These are phyloP conservation scores for Myxocyprinus asiaticus DNA, from an alignment of 2,113 vertebrate genomes.

Conservation along the genomic window DNA sequence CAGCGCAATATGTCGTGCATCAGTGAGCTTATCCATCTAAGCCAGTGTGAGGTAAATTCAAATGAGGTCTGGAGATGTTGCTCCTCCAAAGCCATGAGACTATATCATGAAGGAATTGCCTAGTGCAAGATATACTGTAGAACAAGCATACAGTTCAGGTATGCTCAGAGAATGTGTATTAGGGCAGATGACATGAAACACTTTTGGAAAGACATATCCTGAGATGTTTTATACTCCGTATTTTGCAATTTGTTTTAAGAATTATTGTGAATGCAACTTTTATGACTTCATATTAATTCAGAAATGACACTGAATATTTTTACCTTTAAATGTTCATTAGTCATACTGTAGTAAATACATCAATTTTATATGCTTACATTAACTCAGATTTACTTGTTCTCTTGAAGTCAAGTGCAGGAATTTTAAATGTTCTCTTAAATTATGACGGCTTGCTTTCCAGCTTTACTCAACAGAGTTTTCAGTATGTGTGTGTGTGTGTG, in stretches of 20 bases:
- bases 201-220: neutral
- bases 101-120: conserved; percentile 2
- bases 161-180: neutral
- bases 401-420: neutral
- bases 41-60: conserved; percentile 31
- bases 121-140: neutral
- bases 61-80: conserved; percentile 21
- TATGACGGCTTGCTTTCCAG: neutral
- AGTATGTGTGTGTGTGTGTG: too few relatives aligned
- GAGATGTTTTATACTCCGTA: too few relatives aligned
- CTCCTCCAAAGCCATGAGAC: conserved; percentile 20
- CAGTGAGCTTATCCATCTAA: conserved; percentile 34
- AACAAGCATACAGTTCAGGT: neutral
- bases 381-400: neutral
- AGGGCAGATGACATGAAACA: neutral
- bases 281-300: too few relatives aligned
- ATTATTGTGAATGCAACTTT: too few relatives aligned
- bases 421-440: conserved; percentile 2
- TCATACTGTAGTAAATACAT: too few relatives aligned
- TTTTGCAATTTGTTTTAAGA: too few relatives aligned
- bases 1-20: conserved; percentile 38
- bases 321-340: neutral
- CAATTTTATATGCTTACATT: too few relatives aligned
- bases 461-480: too few relatives aligned
- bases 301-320: too few relatives aligned